Evolutionary conservation across 2,113 vertebrate species (phyloP).

Genomic region (Atractosteus spatula): DNA sequence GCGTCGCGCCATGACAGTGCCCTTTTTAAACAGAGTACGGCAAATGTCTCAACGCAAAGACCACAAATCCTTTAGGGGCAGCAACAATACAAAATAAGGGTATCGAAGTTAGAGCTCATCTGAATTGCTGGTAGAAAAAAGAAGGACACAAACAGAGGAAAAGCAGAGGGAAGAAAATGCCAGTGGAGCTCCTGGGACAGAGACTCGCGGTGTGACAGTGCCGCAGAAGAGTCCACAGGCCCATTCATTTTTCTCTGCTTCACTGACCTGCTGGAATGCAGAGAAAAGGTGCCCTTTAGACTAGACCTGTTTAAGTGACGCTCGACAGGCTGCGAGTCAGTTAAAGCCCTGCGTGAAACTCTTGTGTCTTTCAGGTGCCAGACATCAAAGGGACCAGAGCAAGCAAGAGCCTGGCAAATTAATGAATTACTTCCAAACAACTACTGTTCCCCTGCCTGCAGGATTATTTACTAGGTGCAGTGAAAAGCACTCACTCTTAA

Average conservation of each 20-base stretch:
- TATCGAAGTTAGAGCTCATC: too few relatives aligned
- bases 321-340: background rate
- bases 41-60: too few relatives aligned
- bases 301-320: background rate
- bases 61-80: too few relatives aligned
- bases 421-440: background rate
- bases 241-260: background rate
- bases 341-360: background rate
- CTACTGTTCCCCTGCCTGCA: background rate
- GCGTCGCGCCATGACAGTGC: too few relatives aligned
- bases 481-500: background rate
- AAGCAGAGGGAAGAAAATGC: background rate
- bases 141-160: background rate
- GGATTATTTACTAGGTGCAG: too few relatives aligned
- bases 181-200: too few relatives aligned
- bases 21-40: too few relatives aligned
- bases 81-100: too few relatives aligned
- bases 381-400: slow-evolving; percentile 7
- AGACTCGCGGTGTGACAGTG: background rate
- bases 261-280: slow-evolving; percentile 12
- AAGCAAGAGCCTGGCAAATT: background rate
- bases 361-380: slow-evolving; percentile 9
- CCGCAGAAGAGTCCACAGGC: background rate
- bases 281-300: background rate
- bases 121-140: too few relatives aligned